Evolutionary conservation across 2,797 vertebrate genomes (phyloP).

Genomic region (Heliangelus exortis): DNA sequence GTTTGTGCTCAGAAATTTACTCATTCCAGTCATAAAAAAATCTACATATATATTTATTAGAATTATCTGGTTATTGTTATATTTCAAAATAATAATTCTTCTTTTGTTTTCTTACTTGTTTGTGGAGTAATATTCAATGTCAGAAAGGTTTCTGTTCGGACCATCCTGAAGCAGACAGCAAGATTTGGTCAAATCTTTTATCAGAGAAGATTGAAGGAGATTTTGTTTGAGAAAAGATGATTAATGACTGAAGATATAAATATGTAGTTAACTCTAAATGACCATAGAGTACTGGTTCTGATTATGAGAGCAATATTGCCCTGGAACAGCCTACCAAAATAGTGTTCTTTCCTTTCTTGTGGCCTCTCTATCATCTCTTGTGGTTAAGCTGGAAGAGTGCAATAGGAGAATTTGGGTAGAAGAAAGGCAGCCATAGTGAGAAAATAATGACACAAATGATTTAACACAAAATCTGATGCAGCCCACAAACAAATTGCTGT

Average conservation of each 20-base stretch:
- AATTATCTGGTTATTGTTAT: neutral
- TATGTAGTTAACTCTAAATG: neutral
- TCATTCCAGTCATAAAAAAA: neutral
- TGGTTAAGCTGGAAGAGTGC: neutral
- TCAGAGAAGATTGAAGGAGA: neutral
- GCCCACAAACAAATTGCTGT: neutral
- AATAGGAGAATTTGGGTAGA: neutral
- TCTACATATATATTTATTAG: neutral
- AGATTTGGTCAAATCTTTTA: neutral
- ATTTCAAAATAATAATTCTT: neutral
- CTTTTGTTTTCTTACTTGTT: neutral
- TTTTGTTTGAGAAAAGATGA: neutral
- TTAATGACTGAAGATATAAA: neutral
- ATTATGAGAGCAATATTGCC: neutral
- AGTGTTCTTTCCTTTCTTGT: neutral
- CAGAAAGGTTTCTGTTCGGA: neutral
- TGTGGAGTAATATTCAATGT: neutral
- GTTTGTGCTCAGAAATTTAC: neutral
- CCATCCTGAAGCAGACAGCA: neutral
- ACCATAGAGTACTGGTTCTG: neutral
- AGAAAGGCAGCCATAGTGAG: neutral
- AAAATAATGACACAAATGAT: neutral
- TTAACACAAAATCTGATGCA: neutral
- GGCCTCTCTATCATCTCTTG: too few species aligned
- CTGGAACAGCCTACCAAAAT: neutral